Base-by-base conservation (phyloP, 2,888 invertebrate species). In the Drosophila yooni region DNA sequence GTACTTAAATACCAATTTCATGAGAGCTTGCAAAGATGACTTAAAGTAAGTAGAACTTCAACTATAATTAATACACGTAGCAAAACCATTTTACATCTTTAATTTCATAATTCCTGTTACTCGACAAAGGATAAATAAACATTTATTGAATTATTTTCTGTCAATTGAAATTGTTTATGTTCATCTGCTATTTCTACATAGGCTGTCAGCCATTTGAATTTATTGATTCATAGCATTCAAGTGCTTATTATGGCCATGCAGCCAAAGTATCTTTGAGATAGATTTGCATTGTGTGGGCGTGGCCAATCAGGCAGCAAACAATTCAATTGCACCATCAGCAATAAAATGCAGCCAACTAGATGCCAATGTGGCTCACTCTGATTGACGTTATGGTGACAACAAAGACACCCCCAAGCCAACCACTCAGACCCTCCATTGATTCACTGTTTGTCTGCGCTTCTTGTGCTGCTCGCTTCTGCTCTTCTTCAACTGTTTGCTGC, bases 271-370 rank as follows among this genome's bases (percentile, higher is more conserved):
- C 48, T 78, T 36, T 46, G n/a, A 38, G 73, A 34, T 76, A 59
- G 48, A 25, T 46, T 63, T 82, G 65, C 59, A 57, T 54, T 62
- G 62, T 62, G 50, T 67, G 25, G 46, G 60, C 40, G 65, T 70
- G 74, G 79, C 71, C 88, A 88, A 85, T 85, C 83, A 89, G 74
- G 69, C 74, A 63, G 62, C 78, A 66, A 82, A 77, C 88, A 89
- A 85, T 85, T 72, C 74, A 76, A 83, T 73, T 84, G 85, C 83
- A 70, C 67, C 83, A 81, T 85, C 85, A 89, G 89, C 79, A 79
- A 70, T 40, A 31, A 31, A 38, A 65, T 52, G 10, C 54, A 64
- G 76, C 61, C 81, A 62, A 80, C 82, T 65, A 83, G 59, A 69
- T 21, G 63, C 62, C 68, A 76, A 69, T 71, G 70, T 77, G 70